These are phyloP conservation scores for Luscinia luscinia DNA, from an alignment of 2,797 vertebrate genomes.

Conservation along the genomic window DNA sequence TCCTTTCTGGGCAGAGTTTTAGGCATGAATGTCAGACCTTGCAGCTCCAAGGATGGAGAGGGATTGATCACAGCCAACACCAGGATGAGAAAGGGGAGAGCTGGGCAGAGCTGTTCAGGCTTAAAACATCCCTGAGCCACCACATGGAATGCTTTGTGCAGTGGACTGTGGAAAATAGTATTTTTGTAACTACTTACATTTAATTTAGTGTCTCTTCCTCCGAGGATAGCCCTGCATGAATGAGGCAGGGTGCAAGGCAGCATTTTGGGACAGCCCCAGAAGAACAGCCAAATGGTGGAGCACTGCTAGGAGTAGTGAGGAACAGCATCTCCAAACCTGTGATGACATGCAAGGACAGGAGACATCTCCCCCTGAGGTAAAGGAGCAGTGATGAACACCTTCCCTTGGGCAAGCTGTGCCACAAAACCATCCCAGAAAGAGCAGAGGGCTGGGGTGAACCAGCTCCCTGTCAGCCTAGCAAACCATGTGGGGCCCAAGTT, in stretches of 20 bases:
- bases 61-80: background rate
- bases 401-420: background rate
- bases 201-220: background rate
- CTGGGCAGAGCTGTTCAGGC: background rate
- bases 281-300: background rate
- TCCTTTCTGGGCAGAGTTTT: background rate
- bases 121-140: background rate
- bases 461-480: background rate
- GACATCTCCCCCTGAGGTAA: background rate
- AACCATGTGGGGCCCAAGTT: rapidly evolving
- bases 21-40: background rate
- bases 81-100: background rate
- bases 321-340: background rate
- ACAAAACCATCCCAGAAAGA: background rate
- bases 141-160: background rate
- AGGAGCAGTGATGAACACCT: background rate
- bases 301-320: background rate
- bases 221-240: background rate
- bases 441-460: background rate
- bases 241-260: background rate
- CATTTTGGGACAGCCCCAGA: background rate
- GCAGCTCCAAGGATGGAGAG: background rate
- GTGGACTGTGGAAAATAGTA: background rate
- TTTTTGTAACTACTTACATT: background rate
- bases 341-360: background rate